phyloP scores from a whole-genome alignment of 2,113 vertebrate species.

The Pheucticus melanocephalus region DNA sequence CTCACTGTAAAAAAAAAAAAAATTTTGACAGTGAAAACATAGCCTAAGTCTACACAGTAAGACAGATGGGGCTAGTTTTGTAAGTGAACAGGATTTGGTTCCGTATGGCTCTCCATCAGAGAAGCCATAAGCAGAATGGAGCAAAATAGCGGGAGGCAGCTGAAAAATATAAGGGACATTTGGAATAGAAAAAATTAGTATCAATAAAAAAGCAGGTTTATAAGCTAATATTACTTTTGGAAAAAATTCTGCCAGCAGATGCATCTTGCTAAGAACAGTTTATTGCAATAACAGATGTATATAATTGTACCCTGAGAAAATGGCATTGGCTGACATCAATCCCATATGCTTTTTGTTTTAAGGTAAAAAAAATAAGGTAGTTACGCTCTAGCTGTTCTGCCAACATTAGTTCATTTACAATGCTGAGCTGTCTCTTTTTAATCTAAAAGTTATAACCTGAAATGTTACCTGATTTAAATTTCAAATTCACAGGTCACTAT shows the following conservation, averaged over 20 bases:
- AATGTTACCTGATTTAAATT: conserved; percentile 71
- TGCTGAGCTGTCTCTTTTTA: conserved; percentile 45
- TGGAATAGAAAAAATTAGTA: conserved; percentile 11
- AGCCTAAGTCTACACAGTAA: background rate
- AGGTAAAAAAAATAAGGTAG: conserved; percentile 23
- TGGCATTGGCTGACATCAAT: background rate
- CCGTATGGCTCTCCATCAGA: background rate
- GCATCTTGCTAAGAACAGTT: conserved; percentile 14
- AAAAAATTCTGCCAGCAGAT: conserved; percentile 22
- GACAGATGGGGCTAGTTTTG: conserved; percentile 24
- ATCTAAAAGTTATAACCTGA: conserved; percentile 59
- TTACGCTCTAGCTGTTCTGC: background rate
- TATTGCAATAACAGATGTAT: conserved; percentile 27
- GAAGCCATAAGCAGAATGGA: conserved; percentile 10
- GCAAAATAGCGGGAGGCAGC: conserved; percentile 30
- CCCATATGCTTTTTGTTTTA: conserved; percentile 32
- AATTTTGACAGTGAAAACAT: background rate
- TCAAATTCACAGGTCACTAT: conserved; percentile 66
- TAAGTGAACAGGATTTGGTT: background rate
- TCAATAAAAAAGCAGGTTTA: conserved; percentile 4
- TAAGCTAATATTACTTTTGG: conserved; percentile 23
- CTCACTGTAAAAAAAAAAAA: background rate
- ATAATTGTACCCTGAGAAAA: conserved; percentile 34
- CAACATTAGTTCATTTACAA: conserved; percentile 6
- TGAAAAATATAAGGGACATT: conserved; percentile 9